A percentile compares a stretch with the other conserved stretches of the same genome.
These are phyloP conservation scores for Ammodytes marinus DNA, from an alignment of 2,113 vertebrate species.

Conservation along the genomic window DNA sequence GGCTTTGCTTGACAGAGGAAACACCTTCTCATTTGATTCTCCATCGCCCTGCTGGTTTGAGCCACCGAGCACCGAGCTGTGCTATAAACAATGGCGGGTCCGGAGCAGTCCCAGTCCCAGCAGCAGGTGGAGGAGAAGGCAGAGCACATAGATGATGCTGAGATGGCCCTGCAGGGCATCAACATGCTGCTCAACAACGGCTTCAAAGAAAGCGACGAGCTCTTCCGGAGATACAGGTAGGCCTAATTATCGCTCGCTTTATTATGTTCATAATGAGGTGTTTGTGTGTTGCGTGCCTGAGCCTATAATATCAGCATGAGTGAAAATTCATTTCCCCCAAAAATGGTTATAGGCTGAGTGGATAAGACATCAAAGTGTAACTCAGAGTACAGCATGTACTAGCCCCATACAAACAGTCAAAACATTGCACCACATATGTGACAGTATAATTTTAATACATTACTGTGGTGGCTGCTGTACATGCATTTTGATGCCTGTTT, in stretches of 20 bases:
- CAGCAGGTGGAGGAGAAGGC: constrained; percentile 82
- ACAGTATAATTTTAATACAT: background rate
- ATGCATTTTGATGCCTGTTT: background rate
- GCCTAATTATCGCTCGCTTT: background rate
- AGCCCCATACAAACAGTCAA: background rate
- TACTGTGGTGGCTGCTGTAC: background rate
- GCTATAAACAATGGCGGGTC: constrained; percentile 84
- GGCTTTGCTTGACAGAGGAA: constrained; percentile 48
- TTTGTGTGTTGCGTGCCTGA: background rate
- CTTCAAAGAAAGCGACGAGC: constrained; percentile 96
- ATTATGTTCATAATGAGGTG: background rate
- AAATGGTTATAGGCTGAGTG: background rate
- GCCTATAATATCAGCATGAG: background rate
- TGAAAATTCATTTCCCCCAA: background rate
- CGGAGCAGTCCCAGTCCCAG: constrained; percentile 84
- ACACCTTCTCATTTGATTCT: constrained; percentile 1
- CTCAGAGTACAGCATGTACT: constrained; percentile 7
- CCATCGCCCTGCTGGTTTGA: constrained; percentile 8
- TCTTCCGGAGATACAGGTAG: constrained; percentile 96
- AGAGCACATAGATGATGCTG: constrained; percentile 91
- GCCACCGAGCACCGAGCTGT: constrained; percentile 38
- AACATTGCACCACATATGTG: too few species aligned
- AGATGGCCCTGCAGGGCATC: constrained; percentile 95
- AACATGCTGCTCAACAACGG: constrained; percentile 99
- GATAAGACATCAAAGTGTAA: background rate